Evolutionary conservation across 2,888 invertebrate genomes (phyloP).

Genomic region (Dryobota labecula): DNA sequence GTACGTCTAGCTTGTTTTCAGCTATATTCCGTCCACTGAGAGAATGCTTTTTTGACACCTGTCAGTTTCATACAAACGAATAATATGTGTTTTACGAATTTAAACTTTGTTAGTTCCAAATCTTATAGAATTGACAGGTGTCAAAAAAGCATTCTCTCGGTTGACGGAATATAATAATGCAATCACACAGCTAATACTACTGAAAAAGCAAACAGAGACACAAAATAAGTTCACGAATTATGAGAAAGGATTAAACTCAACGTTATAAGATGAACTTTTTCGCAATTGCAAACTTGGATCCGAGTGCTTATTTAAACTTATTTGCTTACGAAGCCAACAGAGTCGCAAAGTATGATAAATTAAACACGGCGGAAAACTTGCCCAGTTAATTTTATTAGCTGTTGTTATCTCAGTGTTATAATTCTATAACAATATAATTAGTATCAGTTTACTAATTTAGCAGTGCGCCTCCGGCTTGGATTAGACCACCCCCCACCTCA

Average conservation of each 20-base stretch:
- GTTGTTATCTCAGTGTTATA: conserved; percentile 2
- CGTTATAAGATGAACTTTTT: neutral
- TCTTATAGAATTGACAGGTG: too few relatives aligned
- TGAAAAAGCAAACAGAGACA: neutral
- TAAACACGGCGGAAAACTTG: neutral
- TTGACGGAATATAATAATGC: too few relatives aligned
- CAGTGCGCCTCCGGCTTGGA: conserved; percentile 12
- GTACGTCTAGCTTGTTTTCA: neutral
- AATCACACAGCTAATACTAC: too few relatives aligned
- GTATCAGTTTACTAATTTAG: conserved; percentile 19
- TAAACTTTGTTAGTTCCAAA: too few relatives aligned
- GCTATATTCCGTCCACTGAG: too few relatives aligned
- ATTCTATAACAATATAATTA: conserved; percentile 22
- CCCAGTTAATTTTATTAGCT: conserved; percentile 4
- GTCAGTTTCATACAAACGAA: too few relatives aligned
- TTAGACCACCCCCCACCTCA: conserved; percentile 29
- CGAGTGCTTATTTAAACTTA: neutral
- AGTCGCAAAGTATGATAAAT: neutral
- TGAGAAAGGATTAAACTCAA: neutral
- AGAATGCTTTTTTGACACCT: too few relatives aligned
- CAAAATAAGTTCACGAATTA: neutral
- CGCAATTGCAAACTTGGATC: neutral
- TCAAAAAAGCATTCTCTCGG: too few relatives aligned
- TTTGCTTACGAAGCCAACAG: neutral
- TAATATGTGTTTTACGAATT: too few relatives aligned